Evolutionary conservation across 2,888 invertebrate species (phyloP).

Genomic region (Scrobipalpa costella): DNA sequence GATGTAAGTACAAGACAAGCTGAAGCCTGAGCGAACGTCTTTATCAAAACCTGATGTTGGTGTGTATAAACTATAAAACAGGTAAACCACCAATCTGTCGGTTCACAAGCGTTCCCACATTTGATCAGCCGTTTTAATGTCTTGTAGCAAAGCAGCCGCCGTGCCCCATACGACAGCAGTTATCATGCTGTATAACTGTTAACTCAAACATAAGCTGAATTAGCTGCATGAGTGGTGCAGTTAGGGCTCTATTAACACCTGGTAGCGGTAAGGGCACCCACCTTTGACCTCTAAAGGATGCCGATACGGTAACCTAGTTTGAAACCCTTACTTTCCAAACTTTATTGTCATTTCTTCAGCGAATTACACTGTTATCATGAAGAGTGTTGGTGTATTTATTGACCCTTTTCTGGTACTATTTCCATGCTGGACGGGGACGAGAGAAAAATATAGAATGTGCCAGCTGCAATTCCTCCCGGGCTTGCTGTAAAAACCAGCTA

Average conservation of each 20-base stretch:
- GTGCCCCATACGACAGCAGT: neutral
- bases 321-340: conserved; percentile 23
- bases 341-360: neutral
- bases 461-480: too few relatives aligned
- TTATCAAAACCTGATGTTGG: neutral
- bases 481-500: too few relatives aligned
- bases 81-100: conserved; percentile 16
- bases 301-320: conserved; percentile 59
- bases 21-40: neutral
- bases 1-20: neutral
- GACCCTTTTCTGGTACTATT: too few relatives aligned
- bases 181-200: conserved; percentile 53
- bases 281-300: conserved; percentile 59
- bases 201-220: conserved; percentile 57
- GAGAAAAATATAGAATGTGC: too few relatives aligned
- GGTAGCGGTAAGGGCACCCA: conserved; percentile 61
- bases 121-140: conserved; percentile 18
- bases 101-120: conserved; percentile 16
- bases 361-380: too few relatives aligned
- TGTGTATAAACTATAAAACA: conserved; percentile 4
- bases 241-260: conserved; percentile 67
- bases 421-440: too few relatives aligned
- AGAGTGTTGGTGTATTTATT: too few relatives aligned
- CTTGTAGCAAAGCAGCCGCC: neutral
- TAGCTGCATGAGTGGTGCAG: conserved; percentile 59